Evolutionary conservation across 1,140 invertebrate species (phyloP), one percentile per base, ranked within the genome.

Genomic region (Panagrolaimus sp.): DNA sequence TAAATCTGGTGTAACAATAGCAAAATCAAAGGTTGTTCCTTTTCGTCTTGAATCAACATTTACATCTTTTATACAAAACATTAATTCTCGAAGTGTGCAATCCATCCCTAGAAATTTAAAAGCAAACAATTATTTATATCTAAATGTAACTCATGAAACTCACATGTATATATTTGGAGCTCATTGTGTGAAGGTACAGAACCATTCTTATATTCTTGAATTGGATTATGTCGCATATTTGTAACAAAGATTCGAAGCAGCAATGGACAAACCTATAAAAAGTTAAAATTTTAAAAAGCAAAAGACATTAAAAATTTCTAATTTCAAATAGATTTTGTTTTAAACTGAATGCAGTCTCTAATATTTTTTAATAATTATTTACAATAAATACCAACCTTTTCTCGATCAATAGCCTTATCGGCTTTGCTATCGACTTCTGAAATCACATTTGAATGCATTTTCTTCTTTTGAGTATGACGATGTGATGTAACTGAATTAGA

Each of bases 1-100:
- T 47, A 87, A 83, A 82, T 98, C 93, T 1, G 95, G 94, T 80
- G 89, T 93, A 0, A 81, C 75, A 44, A 98, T 87, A 3, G 91
- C 90, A 87, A 99, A 99, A 82, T 96, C 93, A 85, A 98, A 98
- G 74, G 92, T 92, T n/a, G 95, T 97, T 63, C 94, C 95, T 84
- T 93, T 93, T 66, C 89, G 89, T 31, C 94, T 85, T 8, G 95
- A 91, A 83, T 98, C 96, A 42, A 92, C 91, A 85, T 98, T 97
- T 0, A 98, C 94, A 88, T 98, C 95, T 82, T 95, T 94, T 0
- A 99, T 93, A 9, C 98, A 86, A 53, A 90, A 90, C 7, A 93
- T 94, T 7, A 99, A 87, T 86, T 99, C 96, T 75, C 92, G 89
- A 11, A 99, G 86, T 1, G 93, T 96, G 23, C 96, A 96, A 87